Evolutionary conservation across 2,888 invertebrate species (phyloP), one percentile per base, ranked within the genome.

Genomic region (Dexiosoma caninum): DNA sequence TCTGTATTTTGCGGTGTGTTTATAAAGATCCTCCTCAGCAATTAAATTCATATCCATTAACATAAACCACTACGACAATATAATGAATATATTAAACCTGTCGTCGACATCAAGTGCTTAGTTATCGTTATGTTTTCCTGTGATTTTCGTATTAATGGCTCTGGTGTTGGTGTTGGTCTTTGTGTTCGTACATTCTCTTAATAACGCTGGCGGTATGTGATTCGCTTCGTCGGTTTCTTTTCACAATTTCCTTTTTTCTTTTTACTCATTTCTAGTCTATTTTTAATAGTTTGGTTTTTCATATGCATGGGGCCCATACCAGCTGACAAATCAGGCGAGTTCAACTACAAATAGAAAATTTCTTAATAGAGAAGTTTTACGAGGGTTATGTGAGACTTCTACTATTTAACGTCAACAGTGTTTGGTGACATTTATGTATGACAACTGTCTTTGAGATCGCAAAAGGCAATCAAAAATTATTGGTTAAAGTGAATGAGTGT

Each of bases 11-110:
- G 60, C 59, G 32, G 62, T 67, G 60, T 66, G 40, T 67, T 67
- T 64, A 51, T 37, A 42, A 69, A 69, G 67, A 69, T 81, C 67
- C 81, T 81, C 77, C 81, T 81, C 76, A 69, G 55, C 81, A 81
- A 81, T 81, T 81, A 77, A 81, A 77, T 64, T 77, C 76, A 77
- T 72, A 81, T 77, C 76, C 81, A 81, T 81, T 81, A 81, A 81
- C 76, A 77, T 72, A 81, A 75, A 72, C 76, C 62, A 72, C 80
- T 72, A 57, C 76, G 46, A 64, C 46, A 55, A 51, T 51, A 69
- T 77, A 77, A 81, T 81, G 81, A 81, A 77, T 81, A 81, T 77
- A 81, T 81, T 81, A 81, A 81, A 81, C 76, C 77, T 81, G 81
- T 81, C 81, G 81, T 77, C 81, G 81, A 72, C 81, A 72, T 81